These are phyloP conservation scores for Alcedo quadribrachys DNA, from an alignment of 2,797 vertebrate genomes.

Conservation along the genomic window DNA sequence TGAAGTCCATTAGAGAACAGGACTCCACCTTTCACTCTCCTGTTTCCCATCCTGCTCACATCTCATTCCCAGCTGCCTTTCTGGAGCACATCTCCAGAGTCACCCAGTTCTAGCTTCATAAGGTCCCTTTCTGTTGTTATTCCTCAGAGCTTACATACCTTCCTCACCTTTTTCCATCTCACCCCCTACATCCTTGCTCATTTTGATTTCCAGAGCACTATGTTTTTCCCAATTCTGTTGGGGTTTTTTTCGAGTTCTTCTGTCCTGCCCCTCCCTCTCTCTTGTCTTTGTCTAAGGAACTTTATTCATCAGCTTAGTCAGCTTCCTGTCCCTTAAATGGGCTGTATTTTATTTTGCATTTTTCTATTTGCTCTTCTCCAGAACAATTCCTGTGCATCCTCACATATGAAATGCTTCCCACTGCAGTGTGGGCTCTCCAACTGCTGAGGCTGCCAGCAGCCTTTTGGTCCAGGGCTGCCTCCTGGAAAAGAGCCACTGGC, in stretches of 20 bases:
- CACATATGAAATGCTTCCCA: background rate
- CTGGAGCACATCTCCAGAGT: background rate
- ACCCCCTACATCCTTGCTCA: background rate
- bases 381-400: background rate
- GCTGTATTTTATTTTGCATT: background rate
- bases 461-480: background rate
- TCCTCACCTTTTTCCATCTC: background rate
- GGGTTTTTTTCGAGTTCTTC: background rate
- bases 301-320: conserved; percentile 20
- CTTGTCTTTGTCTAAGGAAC: background rate
- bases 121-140: background rate
- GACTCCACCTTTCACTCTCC: conserved; percentile 47
- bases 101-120: background rate
- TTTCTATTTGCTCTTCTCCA: background rate
- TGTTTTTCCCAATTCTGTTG: background rate
- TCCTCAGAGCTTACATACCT: background rate
- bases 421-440: background rate
- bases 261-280: background rate
- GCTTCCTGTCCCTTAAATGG: background rate
- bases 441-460: background rate
- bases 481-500: background rate
- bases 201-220: background rate
- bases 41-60: background rate
- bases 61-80: background rate
- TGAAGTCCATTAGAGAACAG: background rate